Percentiles rank a stretch among this genome's conserved stretches.
Conservation (phyloP, 2,888 invertebrate species). For the Temnothorax rugatulus region DNA sequence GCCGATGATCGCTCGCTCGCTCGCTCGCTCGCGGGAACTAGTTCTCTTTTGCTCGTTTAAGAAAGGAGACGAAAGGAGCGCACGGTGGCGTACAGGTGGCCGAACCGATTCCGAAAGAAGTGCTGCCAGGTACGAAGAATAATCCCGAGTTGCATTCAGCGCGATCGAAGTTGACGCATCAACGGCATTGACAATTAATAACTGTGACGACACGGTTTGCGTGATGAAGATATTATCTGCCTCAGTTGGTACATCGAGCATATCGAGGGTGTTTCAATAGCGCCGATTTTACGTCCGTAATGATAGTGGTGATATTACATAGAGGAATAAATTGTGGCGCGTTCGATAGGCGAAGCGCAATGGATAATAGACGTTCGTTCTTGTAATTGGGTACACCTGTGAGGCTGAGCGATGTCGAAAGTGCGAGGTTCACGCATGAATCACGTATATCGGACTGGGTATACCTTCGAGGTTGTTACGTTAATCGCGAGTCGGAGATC, state of each 20-base stretch:
- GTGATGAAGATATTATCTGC: conserved; percentile 35
- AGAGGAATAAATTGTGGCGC: conserved; percentile 27
- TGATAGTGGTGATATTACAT: conserved; percentile 21
- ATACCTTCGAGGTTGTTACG: conserved; percentile 71
- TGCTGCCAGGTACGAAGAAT: background rate
- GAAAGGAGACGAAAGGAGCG: conserved; percentile 26
- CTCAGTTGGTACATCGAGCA: background rate
- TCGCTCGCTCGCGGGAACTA: conserved; percentile 59
- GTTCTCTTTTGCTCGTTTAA: conserved; percentile 34
- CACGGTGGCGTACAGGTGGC: conserved; percentile 65
- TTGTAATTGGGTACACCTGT: conserved; percentile 75
- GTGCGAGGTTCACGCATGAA: conserved; percentile 75
- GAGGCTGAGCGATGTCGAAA: conserved; percentile 75
- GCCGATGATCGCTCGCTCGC: conserved; percentile 44
- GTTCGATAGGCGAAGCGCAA: conserved; percentile 52
- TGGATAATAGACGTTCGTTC: conserved; percentile 68
- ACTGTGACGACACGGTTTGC: background rate
- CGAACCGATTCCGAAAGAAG: conserved; percentile 4
- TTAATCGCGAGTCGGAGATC: conserved; percentile 72
- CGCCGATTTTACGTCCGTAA: conserved; percentile 26
- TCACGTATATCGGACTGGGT: conserved; percentile 73
- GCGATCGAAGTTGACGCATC: background rate
- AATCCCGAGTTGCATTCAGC: background rate
- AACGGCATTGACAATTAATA: conserved; percentile 3
- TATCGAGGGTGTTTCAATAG: conserved; percentile 25